These are phyloP conservation scores for Aplysina aerophoba DNA, from an alignment of 37 sponge, comb jelly and placozoan genomes.

Conservation along the genomic window DNA sequence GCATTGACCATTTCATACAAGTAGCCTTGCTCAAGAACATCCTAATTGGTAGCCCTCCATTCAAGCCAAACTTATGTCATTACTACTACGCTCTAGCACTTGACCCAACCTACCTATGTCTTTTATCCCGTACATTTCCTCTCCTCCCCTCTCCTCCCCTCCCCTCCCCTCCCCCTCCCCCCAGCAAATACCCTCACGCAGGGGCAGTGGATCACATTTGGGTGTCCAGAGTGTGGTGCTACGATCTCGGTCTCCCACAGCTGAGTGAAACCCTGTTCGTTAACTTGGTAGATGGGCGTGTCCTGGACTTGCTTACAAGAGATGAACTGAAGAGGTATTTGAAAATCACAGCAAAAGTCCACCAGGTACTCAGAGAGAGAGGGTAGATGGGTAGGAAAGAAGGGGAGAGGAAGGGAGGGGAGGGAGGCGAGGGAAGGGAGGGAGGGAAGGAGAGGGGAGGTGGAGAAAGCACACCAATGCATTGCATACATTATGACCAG, in stretches of 20 bases:
- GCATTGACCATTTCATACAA: not conserved
- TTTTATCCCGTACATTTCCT: not conserved
- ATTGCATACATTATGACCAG: no score
- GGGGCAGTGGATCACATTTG: conserved; percentile 79
- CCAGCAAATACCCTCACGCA: conserved; percentile 68
- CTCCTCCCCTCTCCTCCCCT: not conserved
- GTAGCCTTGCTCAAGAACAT: not conserved
- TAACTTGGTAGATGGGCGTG: conserved; percentile 87
- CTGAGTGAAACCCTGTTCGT: conserved; percentile 51
- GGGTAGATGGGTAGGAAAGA: not conserved
- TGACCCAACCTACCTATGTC: not conserved
- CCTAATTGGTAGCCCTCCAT: not conserved
- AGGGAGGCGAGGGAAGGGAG: no score
- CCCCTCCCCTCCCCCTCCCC: conserved; percentile 1
- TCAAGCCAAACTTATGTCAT: no score
- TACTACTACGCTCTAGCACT: no score
- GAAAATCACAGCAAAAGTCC: conserved; percentile 46
- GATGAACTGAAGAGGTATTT: conserved; percentile 78
- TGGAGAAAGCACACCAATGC: no score
- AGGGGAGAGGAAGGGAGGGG: not conserved
- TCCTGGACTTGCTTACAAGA: conserved; percentile 80
- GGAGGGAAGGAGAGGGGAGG: no score
- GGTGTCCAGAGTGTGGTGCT: conserved; percentile 81
- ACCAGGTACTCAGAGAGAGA: no score
- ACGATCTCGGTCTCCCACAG: conserved; percentile 74